A percentile compares a stretch with the other conserved stretches of the same genome.
Evolutionary conservation across 2,888 invertebrate species (phyloP).

Genomic region (Smittia sp.): DNA sequence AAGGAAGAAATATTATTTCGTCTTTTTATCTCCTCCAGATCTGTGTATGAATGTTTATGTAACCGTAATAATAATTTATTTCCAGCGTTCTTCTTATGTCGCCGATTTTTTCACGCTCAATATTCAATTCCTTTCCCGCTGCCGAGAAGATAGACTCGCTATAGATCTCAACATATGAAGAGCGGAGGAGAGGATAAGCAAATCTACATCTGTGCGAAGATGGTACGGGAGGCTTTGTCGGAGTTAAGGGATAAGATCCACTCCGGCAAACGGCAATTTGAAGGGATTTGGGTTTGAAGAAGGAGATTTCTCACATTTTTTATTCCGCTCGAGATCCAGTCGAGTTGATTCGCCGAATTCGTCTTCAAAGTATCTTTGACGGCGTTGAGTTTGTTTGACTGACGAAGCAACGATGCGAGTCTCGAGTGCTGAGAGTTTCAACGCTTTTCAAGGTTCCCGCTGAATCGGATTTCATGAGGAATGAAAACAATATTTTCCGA

Average conservation of each 20-base stretch:
- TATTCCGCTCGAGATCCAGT: not conserved
- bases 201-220: not conserved
- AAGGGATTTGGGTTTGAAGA: slow-evolving; percentile 15
- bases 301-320: not conserved
- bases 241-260: not conserved
- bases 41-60: slow-evolving; percentile 6
- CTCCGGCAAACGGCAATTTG: slow-evolving; percentile 18
- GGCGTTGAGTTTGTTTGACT: not conserved
- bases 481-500: not conserved
- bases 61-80: slow-evolving; percentile 2
- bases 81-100: not conserved
- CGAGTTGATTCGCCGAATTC: not conserved
- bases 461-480: no score
- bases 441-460: no score
- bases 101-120: slow-evolving; percentile 28
- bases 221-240: not conserved
- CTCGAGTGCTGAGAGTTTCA: no score
- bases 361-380: not conserved
- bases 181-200: not conserved
- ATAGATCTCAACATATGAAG: not conserved
- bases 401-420: not conserved
- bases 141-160: no score
- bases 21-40: not conserved
- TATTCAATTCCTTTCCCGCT: slow-evolving; percentile 16
- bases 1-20: slow-evolving; percentile 15